Percentiles rank a stretch among this genome's conserved stretches.
Evolutionary conservation across 2,888 invertebrate genomes (phyloP).

Genomic region (Ectobius pallidus): DNA sequence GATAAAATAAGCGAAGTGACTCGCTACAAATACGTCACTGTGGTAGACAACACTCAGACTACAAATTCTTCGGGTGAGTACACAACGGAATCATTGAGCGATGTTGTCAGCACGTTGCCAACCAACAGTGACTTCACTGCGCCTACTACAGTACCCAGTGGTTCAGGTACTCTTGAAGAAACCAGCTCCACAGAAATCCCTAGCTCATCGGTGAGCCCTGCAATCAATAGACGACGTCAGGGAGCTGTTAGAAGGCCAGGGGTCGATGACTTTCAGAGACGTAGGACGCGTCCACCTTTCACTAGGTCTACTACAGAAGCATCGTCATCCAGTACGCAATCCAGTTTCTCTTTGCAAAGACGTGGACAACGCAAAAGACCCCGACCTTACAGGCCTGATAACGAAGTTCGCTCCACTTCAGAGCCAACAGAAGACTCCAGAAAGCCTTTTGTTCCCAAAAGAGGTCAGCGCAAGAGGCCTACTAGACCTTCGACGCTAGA

Average conservation of each 20-base stretch:
- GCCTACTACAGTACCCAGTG: neutral
- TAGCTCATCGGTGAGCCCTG: neutral
- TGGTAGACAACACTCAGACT: neutral
- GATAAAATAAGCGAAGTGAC: slow-evolving; percentile 32
- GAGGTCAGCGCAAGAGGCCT: neutral
- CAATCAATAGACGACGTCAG: neutral
- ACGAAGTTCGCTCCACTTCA: neutral
- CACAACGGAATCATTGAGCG: neutral
- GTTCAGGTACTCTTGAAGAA: neutral
- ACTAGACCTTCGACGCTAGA: neutral
- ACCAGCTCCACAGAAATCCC: neutral
- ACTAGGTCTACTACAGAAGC: neutral
- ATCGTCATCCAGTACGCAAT: neutral
- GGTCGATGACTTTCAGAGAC: neutral
- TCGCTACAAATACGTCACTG: slow-evolving; percentile 17
- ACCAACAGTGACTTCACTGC: too few species aligned
- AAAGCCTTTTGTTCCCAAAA: neutral
- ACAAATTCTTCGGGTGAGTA: neutral
- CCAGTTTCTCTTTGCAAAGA: neutral
- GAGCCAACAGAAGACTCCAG: slow-evolving; percentile 6
- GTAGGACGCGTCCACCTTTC: neutral
- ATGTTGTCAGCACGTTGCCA: too few species aligned
- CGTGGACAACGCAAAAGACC: neutral
- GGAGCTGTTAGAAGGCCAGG: neutral
- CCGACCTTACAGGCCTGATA: neutral